Evolutionary conservation across 2,797 vertebrate species (phyloP), one percentile per base, ranked within the genome.

Genomic region (Lacerta bilineata): DNA sequence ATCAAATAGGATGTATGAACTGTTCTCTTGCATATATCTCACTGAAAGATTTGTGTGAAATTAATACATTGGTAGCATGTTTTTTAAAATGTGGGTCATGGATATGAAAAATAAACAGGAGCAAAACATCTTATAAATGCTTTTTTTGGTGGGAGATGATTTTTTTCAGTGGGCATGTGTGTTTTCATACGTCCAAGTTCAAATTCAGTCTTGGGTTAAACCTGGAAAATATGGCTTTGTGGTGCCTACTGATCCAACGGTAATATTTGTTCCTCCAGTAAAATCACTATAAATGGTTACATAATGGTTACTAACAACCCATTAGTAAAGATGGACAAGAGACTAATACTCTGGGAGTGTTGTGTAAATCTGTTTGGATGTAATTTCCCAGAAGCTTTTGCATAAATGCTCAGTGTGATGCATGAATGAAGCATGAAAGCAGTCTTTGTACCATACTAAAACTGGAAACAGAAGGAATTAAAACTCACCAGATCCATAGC

Each of bases 241-340:
- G 39, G 36, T 72, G 18, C 11, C 69, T 74, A 80, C 69, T 72
- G 10, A 46, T 23, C 66, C 50, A 81, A 81, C 4, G 72, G 33
- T 20, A 87, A 87, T 81, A 81, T 71, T 81, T 87, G 69, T 87
- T 74, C 18, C 50, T 72, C 50, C 71, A 69, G 36, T 46, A 80
- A 69, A 80, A 66, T 64, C 33, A 72, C 50, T 87, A 23, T 41
- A 87, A 87, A 81, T 87, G 78, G 72, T 87, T 81, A 77, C 55
- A 72, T 64, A 59, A 59, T 61, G 55, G 25, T 61, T 71, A 71
- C 68, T 68, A 39, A 46, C 29, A 50, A 39, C 18, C 29, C n/a
- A 72, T 72, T 84, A 72, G 50, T 46, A 36, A 61, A 64, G 66
- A 23, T 71, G 43, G 77, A 87, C 33, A 87, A 25, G 11, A 59